Base-by-base conservation (phyloP, 2,797 vertebrate genomes). In the Rhinophrynus dorsalis region DNA sequence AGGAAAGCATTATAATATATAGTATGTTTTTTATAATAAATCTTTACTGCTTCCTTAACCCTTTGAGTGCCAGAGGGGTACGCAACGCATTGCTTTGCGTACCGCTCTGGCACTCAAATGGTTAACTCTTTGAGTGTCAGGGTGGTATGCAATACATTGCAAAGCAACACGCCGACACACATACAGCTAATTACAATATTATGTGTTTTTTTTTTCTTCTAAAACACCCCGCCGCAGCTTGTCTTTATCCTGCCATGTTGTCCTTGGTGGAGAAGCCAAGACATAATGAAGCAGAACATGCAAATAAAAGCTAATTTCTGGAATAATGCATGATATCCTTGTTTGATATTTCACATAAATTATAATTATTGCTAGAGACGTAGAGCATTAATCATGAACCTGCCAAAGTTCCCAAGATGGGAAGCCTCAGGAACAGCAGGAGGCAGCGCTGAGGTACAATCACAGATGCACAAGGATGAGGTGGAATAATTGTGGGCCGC, bases 261-360 rank as follows among this genome's bases (percentile, higher is more conserved):
- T 63, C 69, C 63, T 73, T 73, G 61, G 68, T 73, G 68, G 78
- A 80, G 72, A 81, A 78, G 76, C 69, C 70, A 64, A n/a, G 71
- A 81, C 75, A 76, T 80, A 87, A 61, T 79, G 79, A 87, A 83
- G 81, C 79, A 45, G 83, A 84, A 89, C 88, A 89, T 88, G 86
- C 88, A 90, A 91, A 91, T 85, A 89, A 91, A 88, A 81, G 84
- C 84, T 85, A 87, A 88, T 89, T 89, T 79, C 75, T 84, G 66
- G 88, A 86, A 90, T 91, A 90, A 90, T 89, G 88, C 82, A 85
- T 80, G 79, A 88, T 89, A 90, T 91, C 90, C 89, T 87, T 84
- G 89, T 88, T 87, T 90, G 87, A 85, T 90, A 86, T 86, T 89
- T 82, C 76, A 81, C 86, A 92, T 92, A 91, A 89, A 91, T 93